Percentiles rank a stretch among this genome's conserved stretches.
These are phyloP conservation scores for Neopelma chrysocephalum DNA, from an alignment of 2,797 vertebrate genomes.

Conservation along the genomic window DNA sequence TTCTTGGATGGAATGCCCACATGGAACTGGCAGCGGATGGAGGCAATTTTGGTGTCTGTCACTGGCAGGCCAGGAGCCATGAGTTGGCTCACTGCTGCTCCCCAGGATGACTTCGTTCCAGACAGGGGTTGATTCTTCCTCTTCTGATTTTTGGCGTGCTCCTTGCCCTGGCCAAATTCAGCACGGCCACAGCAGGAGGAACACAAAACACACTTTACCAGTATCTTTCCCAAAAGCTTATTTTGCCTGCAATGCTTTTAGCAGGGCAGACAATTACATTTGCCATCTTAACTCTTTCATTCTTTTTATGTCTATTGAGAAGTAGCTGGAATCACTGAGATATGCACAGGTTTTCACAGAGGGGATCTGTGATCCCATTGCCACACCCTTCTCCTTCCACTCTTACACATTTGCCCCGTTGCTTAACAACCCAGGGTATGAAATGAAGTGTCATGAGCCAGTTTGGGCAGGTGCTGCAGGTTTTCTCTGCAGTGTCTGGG, in stretches of 20 bases:
- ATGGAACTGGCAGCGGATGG: fast-evolving
- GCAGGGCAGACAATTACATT: conserved; percentile 25
- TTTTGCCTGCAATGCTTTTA: conserved; percentile 35
- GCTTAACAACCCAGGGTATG: background rate
- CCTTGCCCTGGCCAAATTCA: background rate
- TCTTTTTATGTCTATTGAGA: conserved; percentile 14
- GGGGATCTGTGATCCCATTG: background rate
- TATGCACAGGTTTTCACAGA: background rate
- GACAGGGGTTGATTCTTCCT: background rate
- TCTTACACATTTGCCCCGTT: background rate
- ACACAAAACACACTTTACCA: background rate
- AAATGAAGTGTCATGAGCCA: background rate
- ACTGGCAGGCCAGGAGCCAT: fast-evolving
- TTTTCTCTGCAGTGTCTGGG: background rate
- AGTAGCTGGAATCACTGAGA: background rate
- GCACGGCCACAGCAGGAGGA: background rate
- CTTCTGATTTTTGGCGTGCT: background rate
- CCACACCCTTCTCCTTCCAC: background rate
- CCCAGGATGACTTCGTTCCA: background rate
- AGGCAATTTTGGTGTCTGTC: background rate
- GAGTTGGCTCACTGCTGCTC: background rate
- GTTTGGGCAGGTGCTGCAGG: background rate
- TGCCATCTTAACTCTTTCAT: conserved; percentile 23
- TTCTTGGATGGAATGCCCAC: background rate
- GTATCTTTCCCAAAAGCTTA: background rate